Evolutionary conservation across 2,113 vertebrate species (phyloP).

Genomic region (Holacanthus passer): DNA sequence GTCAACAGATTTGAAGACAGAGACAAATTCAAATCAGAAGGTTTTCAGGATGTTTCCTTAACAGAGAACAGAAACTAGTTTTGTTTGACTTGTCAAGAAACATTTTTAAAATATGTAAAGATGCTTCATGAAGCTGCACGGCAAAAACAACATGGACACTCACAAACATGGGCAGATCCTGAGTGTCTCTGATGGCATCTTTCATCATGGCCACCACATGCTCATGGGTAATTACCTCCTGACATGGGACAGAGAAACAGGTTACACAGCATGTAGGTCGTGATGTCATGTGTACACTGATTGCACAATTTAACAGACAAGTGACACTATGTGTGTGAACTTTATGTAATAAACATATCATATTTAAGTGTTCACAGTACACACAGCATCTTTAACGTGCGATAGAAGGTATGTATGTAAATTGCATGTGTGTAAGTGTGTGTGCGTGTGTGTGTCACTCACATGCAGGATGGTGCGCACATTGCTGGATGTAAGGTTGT

Average conservation of each 20-base stretch:
- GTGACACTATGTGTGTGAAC: too few relatives aligned
- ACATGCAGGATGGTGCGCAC: slow-evolving; percentile 96
- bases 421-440: neutral
- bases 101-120: neutral
- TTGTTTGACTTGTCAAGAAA: neutral
- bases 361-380: too few relatives aligned
- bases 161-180: slow-evolving; percentile 94
- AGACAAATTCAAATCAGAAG: too few relatives aligned
- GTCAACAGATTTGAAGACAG: too few relatives aligned
- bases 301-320: too few relatives aligned
- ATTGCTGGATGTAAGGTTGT: slow-evolving; percentile 92
- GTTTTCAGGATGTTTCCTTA: neutral
- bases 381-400: too few relatives aligned
- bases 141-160: slow-evolving; percentile 71
- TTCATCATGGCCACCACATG: slow-evolving; percentile 99
- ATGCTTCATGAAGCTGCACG: neutral
- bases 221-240: slow-evolving; percentile 98
- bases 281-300: neutral
- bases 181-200: slow-evolving; percentile 93
- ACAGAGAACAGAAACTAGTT: neutral
- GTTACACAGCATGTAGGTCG: neutral
- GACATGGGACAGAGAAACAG: slow-evolving; percentile 8
- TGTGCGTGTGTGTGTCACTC: slow-evolving; percentile 56
- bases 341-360: too few relatives aligned
- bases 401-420: neutral